Evolutionary conservation across 2,797 vertebrate genomes (phyloP), one percentile per base, ranked within the genome.

Genomic region (Pelochelys cantorii): DNA sequence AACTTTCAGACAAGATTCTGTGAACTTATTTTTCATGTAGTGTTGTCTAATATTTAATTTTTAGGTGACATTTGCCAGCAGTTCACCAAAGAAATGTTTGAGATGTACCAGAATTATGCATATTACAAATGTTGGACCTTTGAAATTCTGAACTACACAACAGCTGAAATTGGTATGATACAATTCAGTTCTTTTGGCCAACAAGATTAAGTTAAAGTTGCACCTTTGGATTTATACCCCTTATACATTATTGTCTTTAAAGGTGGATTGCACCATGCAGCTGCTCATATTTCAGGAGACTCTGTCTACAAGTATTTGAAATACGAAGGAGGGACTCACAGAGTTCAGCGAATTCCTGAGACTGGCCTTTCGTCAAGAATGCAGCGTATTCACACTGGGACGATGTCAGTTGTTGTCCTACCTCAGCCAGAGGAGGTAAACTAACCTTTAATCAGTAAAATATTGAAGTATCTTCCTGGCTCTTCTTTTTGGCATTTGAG

Each of bases 61-160:
- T 90, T 96, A 99, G 99, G 99, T 90, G 99, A 99, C 96, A 99
- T 99, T 95, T 99, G 99, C 93, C 99, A 99, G 20, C 99, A 99
- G 88, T 99, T 99, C 98, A 99, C 99, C 75, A 97, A 96, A 94
- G 99, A 99, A 96, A 97, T 99, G 97, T 99, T 99, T 97, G 98
- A 99, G 83, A 99, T 99, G 99, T 99, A 99, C 96, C 98, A 98
- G 89, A 98, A 97, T 87, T 99, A 99, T 79, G 98, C 99, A 0
- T 94, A 71, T 80, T 98, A 99, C 88, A 99, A 98, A 92, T 82
- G 94, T 29, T 99, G 99, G 99, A 97, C 97, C 90, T 99, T 99
- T 98, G 98, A 99, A 82, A 77, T 98, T 14, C 91, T 99, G 22
- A 99, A 99, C 97, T 99, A 99, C 57, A 97, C 96, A 0, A 96